Base-by-base conservation (phyloP, 2,113 vertebrate genomes). In the Xenopus laevis region DNA sequence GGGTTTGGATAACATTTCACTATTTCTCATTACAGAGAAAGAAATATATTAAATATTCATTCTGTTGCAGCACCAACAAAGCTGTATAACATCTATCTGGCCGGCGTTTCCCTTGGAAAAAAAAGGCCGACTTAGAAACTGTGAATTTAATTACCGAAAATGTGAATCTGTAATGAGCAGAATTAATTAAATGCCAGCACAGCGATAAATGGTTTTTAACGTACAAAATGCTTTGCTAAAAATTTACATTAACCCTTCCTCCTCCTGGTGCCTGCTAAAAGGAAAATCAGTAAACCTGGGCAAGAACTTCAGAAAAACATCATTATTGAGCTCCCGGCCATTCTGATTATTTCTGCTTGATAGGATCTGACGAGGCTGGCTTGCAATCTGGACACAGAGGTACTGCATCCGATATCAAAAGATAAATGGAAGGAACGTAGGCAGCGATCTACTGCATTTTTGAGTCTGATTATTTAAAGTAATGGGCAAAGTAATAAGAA, bases 141-240 rank as follows among this genome's bases (percentile, higher is more conserved):
- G 74, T 69, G 66, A 76, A 76, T 76, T 76, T 76, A 76, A 76
- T 76, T 76, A 76, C 58, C 30, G 60, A 40, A 47, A 76, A 76
- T 59, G 74, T 27, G 66, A 69, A 76, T 46, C 47, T 57, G 47
- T 76, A 76, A 69, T 63, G 74, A 64, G 74, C 27, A 46, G 74
- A 76, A 76, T 76, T 76, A 76, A 76, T 76, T 76, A 76, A 76
- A 45, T 59, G 47, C 74, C 59, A 64, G 66, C 27, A 23, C 46
- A 9, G 46, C 44, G 58, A 68, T 68, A 75, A 68, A 52, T n/a
- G 65, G 7, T 68, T 52, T 18, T 18, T 27, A 63, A 44, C 66
- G 40, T 53, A 12, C 58, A 62, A 63, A 30, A 44, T 13, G 58
- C 55, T 58, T 63, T 53, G 33, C 59, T 45, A n/a, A 55, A 62